Percentiles rank a stretch among this genome's conserved stretches.
Evolutionary conservation across 2,888 invertebrate genomes (phyloP).

Genomic region (Ectemnius lituratus): DNA sequence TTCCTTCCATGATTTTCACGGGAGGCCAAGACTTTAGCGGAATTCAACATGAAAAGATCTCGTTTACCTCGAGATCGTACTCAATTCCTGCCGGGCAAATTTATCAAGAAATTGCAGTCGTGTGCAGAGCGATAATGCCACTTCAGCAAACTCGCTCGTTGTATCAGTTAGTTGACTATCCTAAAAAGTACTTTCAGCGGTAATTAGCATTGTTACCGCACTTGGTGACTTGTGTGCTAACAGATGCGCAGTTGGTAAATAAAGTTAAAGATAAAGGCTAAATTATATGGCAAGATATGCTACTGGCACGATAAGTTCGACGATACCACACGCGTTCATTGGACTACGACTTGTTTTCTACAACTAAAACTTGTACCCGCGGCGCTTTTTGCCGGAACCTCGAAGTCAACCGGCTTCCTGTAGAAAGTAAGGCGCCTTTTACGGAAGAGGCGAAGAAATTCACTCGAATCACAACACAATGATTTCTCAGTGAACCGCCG

Average conservation of each 20-base stretch:
- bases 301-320: no score
- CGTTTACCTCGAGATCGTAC: neutral
- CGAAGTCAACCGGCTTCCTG: slow-evolving; percentile 40
- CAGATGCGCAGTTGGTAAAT: no score
- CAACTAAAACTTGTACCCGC: neutral
- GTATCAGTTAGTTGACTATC: neutral
- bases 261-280: no score
- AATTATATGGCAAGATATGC: no score
- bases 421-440: slow-evolving; percentile 48
- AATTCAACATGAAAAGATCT: neutral
- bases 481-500: slow-evolving; percentile 25
- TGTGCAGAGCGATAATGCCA: neutral
- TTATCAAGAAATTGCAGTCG: neutral
- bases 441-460: slow-evolving; percentile 31
- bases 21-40: neutral
- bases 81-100: slow-evolving; percentile 2
- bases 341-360: neutral
- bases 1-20: neutral
- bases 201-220: no score
- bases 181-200: no score
- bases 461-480: slow-evolving; percentile 35
- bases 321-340: no score
- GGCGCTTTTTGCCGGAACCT: slow-evolving; percentile 15
- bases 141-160: neutral
- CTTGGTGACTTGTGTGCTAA: no score